Evolutionary conservation across 2,888 invertebrate species (phyloP).

Genomic region (Limenitis camilla): DNA sequence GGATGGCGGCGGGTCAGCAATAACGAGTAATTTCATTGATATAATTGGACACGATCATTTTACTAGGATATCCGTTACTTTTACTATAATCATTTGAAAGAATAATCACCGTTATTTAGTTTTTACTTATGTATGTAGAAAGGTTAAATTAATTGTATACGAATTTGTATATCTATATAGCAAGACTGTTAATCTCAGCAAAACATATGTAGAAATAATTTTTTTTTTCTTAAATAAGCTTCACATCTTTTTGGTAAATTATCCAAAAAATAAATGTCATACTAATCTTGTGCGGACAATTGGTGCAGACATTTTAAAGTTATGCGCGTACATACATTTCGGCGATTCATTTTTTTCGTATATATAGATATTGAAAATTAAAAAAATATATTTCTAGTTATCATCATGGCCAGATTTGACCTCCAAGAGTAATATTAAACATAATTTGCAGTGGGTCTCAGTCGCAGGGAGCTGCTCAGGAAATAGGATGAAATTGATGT

Average conservation of each 20-base stretch:
- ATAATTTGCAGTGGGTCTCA: conserved; percentile 51
- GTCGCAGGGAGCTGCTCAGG: conserved; percentile 50
- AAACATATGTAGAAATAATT: no score
- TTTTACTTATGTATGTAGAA: not conserved
- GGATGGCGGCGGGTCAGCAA: not conserved
- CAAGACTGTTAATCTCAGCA: no score
- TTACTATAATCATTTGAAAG: not conserved
- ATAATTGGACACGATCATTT: conserved; percentile 5
- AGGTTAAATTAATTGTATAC: not conserved
- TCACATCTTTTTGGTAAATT: no score
- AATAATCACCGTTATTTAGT: not conserved
- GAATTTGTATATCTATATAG: no score
- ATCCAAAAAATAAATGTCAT: no score
- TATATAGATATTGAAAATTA: not conserved
- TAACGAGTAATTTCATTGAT: conserved; percentile 5
- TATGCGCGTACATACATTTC: no score
- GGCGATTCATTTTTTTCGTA: no score
- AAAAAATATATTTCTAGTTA: conserved; percentile 8
- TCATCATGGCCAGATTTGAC: conserved; percentile 40
- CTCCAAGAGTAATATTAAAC: conserved; percentile 52
- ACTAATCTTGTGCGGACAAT: no score
- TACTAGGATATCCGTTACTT: conserved; percentile 9
- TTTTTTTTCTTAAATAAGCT: no score
- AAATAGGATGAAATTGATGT: conserved; percentile 68
- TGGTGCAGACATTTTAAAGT: no score